Base-by-base conservation (phyloP, 2,888 invertebrate species). In the Cordilura impudica region DNA sequence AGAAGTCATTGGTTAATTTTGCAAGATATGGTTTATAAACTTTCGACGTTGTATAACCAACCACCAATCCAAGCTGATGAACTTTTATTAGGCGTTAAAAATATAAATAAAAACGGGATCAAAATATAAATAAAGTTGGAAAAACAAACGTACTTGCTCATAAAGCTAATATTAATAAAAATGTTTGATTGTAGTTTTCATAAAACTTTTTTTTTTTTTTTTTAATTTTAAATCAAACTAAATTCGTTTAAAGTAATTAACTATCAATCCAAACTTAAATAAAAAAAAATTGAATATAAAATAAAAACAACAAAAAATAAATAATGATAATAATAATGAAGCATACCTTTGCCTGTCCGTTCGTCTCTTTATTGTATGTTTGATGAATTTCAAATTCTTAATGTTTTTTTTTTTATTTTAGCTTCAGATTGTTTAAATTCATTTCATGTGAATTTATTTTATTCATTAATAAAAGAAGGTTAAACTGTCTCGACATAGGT, bases 101-200 rank as follows among this genome's bases (percentile, higher is more conserved):
- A n/a, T 53, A n/a, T 26, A n/a, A n/a, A n/a, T n/a, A n/a, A n/a
- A n/a, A n/a, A n/a, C n/a, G n/a, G n/a, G n/a, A n/a, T n/a, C n/a
- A n/a, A n/a, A n/a, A n/a, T n/a, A n/a, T n/a, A n/a, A n/a, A n/a
- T n/a, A n/a, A n/a, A n/a, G n/a, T n/a, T n/a, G n/a, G n/a, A n/a
- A n/a, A n/a, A n/a, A n/a, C n/a, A n/a, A n/a, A n/a, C n/a, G n/a
- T n/a, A n/a, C n/a, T n/a, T n/a, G n/a, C n/a, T n/a, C n/a, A n/a
- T n/a, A n/a, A n/a, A n/a, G n/a, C n/a, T n/a, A n/a, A n/a, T n/a
- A n/a, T n/a, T 43, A 51, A 61, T 29, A 35, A 39, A 12, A 18
- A 56, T 19, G 26, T 39, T 72, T 56, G 12, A 47, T 65, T 49
- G 43, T n/a, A 49, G 26, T 39, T 58, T 56, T 54, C 16, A 16